Base-by-base conservation (phyloP, 2,797 vertebrate genomes). In the Heteromormyrus szaboi region DNA sequence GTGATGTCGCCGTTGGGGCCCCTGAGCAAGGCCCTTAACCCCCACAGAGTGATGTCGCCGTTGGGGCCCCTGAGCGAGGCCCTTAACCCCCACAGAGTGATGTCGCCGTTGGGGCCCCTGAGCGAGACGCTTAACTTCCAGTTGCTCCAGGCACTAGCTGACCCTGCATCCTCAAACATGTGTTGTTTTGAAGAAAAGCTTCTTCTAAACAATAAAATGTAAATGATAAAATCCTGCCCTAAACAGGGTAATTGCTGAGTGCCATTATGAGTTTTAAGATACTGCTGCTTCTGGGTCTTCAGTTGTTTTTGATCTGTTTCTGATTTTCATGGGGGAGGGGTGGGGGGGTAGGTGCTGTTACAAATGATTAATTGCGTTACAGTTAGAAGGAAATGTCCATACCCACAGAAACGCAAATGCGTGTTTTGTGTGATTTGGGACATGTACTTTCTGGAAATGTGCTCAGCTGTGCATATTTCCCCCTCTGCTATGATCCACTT, bases 401-500 rank as follows among this genome's bases (percentile, higher is more conserved):
- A 19, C 37, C 12, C 41, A 84, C 8, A 22, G 81, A 84, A 84
- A 84, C 25, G 41, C 41, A 84, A 22, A 48, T 50, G 81, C 44
- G 0, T 11, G 81, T 48, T 11, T 50, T 2, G 46, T 84, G 6
- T 50, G 44, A 22, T 22, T 68, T 3, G 25, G 62, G 44, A 83
- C 41, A 4, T 62, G 76, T 84, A 29, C 84, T 83, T 65, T 89
- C 48, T 85, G 76, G 41, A 88, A 62, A 68, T 88, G 56, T 72
- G 76, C 56, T 37, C 29, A 25, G 1, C 46, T 48, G 46, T 59
- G 44, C 41, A 81, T 22, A 22, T 53, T 87, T 29, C 54, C 50
- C 68, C 46, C 56, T n/a, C 62, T 50, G 59, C 37, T 84, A 89
- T n/a, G 88, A 90, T 90, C 76, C 33, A 14, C 33, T 72, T 86